A percentile compares a stretch with the other conserved stretches of the same genome.
Conservation (phyloP, 2,888 invertebrate genomes). For the Stratiomys singularior region DNA sequence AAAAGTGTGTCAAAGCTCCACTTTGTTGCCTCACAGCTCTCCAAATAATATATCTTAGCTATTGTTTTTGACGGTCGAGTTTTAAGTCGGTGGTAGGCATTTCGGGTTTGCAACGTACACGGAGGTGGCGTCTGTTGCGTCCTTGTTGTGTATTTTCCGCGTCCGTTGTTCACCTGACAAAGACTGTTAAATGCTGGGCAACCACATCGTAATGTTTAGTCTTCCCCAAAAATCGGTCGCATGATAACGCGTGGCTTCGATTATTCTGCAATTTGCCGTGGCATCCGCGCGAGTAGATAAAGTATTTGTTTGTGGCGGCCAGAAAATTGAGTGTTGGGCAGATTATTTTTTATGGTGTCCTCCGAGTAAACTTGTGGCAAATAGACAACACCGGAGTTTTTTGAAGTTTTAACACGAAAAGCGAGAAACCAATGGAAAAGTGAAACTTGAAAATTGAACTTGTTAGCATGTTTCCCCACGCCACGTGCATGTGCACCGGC, state of each 20-base stretch:
- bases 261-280: neutral
- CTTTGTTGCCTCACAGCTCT: neutral
- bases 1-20: conserved; percentile 44
- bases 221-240: conserved; percentile 2
- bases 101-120: neutral
- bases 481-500: conserved; percentile 48
- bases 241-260: neutral
- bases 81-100: conserved; percentile 39
- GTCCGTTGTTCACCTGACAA: neutral
- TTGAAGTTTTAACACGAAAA: neutral
- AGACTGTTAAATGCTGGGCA: conserved; percentile 10
- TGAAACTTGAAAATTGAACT: conserved; percentile 8
- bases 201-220: conserved; percentile 6
- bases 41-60: conserved; percentile 5
- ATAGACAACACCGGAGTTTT: neutral
- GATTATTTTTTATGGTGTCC: neutral
- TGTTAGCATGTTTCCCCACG: conserved; percentile 45
- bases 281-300: neutral
- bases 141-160: conserved; percentile 12
- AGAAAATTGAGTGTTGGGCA: neutral
- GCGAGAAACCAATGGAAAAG: neutral
- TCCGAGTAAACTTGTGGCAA: neutral
- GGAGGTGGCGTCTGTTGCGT: neutral
- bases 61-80: conserved; percentile 34
- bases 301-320: neutral